A percentile compares a stretch with the other conserved stretches of the same genome.
Evolutionary conservation across 2,888 invertebrate genomes (phyloP).

Genomic region (Trypoxylon attenuatum): DNA sequence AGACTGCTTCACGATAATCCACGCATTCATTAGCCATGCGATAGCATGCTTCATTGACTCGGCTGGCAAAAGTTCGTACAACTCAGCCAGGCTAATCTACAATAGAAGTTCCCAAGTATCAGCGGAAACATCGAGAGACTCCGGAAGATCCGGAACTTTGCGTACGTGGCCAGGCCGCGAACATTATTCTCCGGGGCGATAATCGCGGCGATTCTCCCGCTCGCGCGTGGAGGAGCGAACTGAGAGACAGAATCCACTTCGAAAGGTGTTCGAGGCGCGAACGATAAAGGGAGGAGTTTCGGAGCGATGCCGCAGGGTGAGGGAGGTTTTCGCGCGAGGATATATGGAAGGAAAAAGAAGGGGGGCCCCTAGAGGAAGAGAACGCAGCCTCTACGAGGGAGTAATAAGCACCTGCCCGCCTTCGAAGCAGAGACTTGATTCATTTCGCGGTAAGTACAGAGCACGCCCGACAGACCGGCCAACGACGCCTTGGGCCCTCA

Average conservation of each 20-base stretch:
- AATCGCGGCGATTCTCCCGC: constrained; percentile 37
- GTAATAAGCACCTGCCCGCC: constrained; percentile 74
- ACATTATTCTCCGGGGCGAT: constrained; percentile 54
- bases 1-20: too few relatives aligned
- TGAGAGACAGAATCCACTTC: constrained; percentile 8
- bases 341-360: constrained; percentile 53
- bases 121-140: constrained; percentile 42
- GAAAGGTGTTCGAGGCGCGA: constrained; percentile 50
- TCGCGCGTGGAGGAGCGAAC: neutral
- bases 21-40: neutral
- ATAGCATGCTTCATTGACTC: neutral
- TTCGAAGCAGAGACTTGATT: constrained; percentile 72
- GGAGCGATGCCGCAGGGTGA: constrained; percentile 65
- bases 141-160: constrained; percentile 39
- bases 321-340: constrained; percentile 64
- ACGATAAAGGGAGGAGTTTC: constrained; percentile 61
- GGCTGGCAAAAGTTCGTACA: constrained; percentile 1
- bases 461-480: constrained; percentile 58
- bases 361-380: constrained; percentile 5
- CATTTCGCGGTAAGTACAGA: constrained; percentile 74
- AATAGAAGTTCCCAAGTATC: constrained; percentile 31
- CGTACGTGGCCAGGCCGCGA: constrained; percentile 20
- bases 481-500: constrained; percentile 65
- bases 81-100: neutral
- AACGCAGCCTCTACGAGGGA: constrained; percentile 57